Conservation (phyloP, 1,140 invertebrate species). For the Coboldia fuscipes region DNA sequence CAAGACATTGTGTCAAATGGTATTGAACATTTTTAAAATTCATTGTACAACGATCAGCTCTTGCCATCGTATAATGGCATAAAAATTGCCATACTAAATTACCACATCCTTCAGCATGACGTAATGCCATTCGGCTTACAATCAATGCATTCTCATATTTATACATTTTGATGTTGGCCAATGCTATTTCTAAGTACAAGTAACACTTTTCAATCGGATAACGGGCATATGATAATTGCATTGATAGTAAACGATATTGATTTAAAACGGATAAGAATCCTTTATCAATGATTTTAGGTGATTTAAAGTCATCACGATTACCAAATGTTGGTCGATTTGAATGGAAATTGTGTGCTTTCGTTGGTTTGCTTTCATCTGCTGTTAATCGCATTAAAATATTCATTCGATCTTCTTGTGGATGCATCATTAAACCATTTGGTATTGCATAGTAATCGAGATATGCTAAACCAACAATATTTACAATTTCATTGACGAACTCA, state of each 20-base stretch:
- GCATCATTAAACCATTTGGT: slow-evolving; percentile 6
- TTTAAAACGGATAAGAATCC: slow-evolving; percentile 3
- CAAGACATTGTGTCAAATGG: no score
- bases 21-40: no score
- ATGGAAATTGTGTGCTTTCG: slow-evolving; percentile 7
- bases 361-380: slow-evolving; percentile 5
- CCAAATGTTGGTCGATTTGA: slow-evolving; percentile 7
- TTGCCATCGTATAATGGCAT: no score
- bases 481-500: slow-evolving; percentile 17
- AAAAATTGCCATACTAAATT: no score
- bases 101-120: no score
- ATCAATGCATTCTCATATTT: no score
- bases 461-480: slow-evolving; percentile 13
- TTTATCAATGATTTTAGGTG: slow-evolving; percentile 9
- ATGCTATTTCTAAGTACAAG: slow-evolving; percentile 14
- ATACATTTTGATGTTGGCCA: no score
- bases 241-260: slow-evolving; percentile 7
- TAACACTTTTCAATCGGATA: slow-evolving; percentile 14
- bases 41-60: no score
- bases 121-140: no score
- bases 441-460: slow-evolving; percentile 10
- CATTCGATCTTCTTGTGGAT: slow-evolving; percentile 6
- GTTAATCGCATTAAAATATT: slow-evolving; percentile 7
- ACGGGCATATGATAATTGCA: slow-evolving; percentile 10
- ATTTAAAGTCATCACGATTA: slow-evolving; percentile 6